Evolutionary conservation across 2,113 vertebrate species (phyloP).

Genomic region (Arothron firmamentum): DNA sequence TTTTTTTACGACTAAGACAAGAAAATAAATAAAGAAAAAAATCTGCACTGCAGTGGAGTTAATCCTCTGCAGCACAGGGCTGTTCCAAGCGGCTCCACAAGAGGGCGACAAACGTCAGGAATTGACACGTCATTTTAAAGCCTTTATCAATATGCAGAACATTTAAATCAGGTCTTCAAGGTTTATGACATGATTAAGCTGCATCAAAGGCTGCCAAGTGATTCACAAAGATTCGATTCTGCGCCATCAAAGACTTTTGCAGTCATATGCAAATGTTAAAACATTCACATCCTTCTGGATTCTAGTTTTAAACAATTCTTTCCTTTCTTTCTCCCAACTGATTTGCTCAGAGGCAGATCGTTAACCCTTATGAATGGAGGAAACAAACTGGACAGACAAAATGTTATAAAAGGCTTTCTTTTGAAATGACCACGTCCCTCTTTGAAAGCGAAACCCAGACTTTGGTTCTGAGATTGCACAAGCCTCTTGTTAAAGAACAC

Average conservation of each 20-base stretch:
- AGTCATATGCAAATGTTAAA: no score
- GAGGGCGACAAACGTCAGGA: constrained; percentile 7
- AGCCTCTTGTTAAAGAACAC: not conserved
- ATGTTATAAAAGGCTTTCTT: constrained; percentile 1
- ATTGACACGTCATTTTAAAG: no score
- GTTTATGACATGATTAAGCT: no score
- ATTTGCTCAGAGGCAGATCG: constrained; percentile 6
- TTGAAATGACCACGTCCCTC: not conserved
- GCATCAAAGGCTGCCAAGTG: no score
- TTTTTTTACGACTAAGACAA: not conserved
- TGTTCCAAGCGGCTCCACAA: constrained; percentile 27
- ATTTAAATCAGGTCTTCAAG: no score
- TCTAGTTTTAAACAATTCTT: no score
- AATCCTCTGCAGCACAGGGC: constrained; percentile 14
- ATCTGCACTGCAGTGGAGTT: constrained; percentile 56
- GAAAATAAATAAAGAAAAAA: not conserved
- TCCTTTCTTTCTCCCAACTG: not conserved
- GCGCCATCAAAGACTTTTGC: no score
- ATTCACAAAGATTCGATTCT: no score
- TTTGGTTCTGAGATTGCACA: no score
- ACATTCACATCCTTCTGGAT: not conserved
- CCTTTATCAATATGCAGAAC: no score
- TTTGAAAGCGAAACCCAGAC: no score
- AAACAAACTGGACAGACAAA: not conserved
- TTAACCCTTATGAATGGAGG: not conserved